Base-by-base conservation (phyloP, 2,888 invertebrate species). In the Heteromyza rotundicornis region DNA sequence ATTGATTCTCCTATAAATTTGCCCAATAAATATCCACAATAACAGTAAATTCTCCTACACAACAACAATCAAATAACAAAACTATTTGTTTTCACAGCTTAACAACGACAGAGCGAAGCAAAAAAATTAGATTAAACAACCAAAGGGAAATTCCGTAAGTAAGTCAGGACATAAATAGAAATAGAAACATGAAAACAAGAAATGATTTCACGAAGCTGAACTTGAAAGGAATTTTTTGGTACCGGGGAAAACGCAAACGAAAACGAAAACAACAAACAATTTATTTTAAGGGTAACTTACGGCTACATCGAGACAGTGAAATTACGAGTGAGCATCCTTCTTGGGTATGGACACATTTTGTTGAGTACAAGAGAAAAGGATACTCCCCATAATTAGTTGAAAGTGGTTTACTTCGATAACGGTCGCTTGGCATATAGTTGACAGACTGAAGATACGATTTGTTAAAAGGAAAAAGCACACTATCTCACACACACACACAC, bases 171-270 rank as follows among this genome's bases (percentile, higher is more conserved):
- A n/a, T n/a, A n/a, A 57, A 47, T 60, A 60, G 36, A 49, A 65
- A 8, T 3, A 7, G n/a, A 7, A 14, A 40, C 10, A 8, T 3
- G n/a, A 8, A 47, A 17, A 47, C 14, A 47, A 5, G 40, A 40
- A 19, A 47, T 47, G 47, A 17, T 47, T 17, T 19, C 47, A 47
- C 51, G 20, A 17, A 59, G 32, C 44, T 59, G 54, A 59, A 59
- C 44, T 54, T 62, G 60, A 63, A 68, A 72, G 75, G 75, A 75
- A 73, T 73, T 71, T 69, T 58, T 59, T 65, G 20, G 27, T 27
- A 52, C 12, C 22, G n/a, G 16, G 12, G 16, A 27, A 2, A 24
- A 52, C 32, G 27, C n/a, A 19, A 52, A 52, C 20, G 19, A 47
- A 17, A 17, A 47, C 47, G 19, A 20, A 17, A 47, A 47, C 14